Conservation (phyloP, 2,113 vertebrate species). For the Hippocampus guttulatus region DNA sequence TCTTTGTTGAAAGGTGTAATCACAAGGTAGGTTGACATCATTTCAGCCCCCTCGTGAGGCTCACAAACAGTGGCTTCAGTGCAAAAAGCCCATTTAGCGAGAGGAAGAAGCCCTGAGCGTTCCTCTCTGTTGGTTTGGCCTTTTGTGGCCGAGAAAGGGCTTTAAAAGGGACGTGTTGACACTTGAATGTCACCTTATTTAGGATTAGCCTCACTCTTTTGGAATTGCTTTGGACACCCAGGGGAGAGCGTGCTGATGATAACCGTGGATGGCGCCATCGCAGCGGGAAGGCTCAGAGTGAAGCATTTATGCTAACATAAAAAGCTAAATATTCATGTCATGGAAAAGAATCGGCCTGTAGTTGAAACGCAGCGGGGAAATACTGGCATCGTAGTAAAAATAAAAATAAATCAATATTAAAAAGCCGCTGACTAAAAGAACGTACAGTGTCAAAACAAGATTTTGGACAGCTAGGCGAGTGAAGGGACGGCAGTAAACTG, state of each 20-base stretch:
- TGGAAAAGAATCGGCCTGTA: background rate
- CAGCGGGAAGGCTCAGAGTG: background rate
- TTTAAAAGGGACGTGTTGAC: constrained; percentile 25
- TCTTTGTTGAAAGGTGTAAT: constrained; percentile 21
- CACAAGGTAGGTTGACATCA: background rate
- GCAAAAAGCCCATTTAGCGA: background rate
- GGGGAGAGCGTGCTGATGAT: background rate
- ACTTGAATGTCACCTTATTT: constrained; percentile 45
- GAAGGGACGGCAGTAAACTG: too few relatives aligned
- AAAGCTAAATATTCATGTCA: background rate
- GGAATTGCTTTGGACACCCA: constrained; percentile 37
- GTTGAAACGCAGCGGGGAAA: too few relatives aligned
- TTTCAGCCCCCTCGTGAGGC: background rate
- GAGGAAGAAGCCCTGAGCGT: background rate
- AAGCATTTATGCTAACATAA: background rate
- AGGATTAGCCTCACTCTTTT: constrained; percentile 29
- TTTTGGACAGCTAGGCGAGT: too few relatives aligned
- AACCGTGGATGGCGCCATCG: constrained; percentile 1
- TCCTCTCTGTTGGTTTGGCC: constrained; percentile 25
- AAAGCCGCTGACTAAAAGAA: too few relatives aligned
- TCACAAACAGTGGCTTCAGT: constrained; percentile 7
- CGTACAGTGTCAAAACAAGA: too few relatives aligned
- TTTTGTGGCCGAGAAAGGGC: constrained; percentile 20
- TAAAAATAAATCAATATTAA: too few relatives aligned
- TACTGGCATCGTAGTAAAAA: too few relatives aligned